Evolutionary conservation across 2,888 invertebrate genomes (phyloP).

Genomic region (Lasioglossum oenotherae): DNA sequence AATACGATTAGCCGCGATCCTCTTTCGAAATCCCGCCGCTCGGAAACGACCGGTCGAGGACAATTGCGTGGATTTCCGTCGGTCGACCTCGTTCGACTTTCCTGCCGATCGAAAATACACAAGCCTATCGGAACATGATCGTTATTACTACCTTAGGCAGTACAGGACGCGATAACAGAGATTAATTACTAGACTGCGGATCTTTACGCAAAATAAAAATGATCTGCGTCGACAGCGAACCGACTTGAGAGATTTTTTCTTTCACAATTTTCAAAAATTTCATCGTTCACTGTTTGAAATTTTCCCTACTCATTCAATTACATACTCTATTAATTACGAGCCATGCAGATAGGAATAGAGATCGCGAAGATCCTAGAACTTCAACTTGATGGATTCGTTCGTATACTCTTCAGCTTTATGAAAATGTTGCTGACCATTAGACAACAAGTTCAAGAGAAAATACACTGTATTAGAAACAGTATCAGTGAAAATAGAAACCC

Average conservation of each 20-base stretch:
- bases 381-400: neutral
- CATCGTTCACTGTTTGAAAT: no score
- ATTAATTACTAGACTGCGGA: neutral
- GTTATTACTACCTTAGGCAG: neutral
- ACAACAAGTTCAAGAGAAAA: neutral
- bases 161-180: neutral
- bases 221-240: no score
- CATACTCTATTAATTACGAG: neutral
- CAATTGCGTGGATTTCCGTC: constrained; percentile 3
- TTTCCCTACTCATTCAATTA: no score
- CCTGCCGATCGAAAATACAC: constrained; percentile 2
- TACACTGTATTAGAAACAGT: neutral
- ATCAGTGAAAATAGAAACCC: constrained; percentile 2
- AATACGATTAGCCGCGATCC: constrained; percentile 14
- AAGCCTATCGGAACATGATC: neutral
- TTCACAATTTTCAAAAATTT: no score
- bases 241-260: no score
- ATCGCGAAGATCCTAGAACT: neutral
- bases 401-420: neutral
- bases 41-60: constrained; percentile 16
- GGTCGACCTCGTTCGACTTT: constrained; percentile 15
- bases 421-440: neutral
- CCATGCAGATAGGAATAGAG: neutral
- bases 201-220: neutral
- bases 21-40: constrained; percentile 21